Evolutionary conservation across 2,888 invertebrate species (phyloP).

Genomic region (Linyphia triangularis): DNA sequence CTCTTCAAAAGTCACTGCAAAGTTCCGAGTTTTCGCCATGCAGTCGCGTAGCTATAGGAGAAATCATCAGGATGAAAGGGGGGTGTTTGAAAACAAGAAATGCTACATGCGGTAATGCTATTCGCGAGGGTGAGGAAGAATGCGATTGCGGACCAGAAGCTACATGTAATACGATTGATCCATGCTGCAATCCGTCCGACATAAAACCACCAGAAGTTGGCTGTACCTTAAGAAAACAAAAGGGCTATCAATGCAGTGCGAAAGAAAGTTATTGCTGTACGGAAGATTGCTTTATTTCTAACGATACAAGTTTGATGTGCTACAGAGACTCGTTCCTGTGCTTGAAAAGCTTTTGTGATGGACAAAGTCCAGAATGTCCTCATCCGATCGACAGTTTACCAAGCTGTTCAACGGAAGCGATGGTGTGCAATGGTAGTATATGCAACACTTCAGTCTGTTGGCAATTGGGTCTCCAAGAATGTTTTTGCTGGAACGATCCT

Average conservation of each 20-base stretch:
- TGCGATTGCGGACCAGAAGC: constrained; percentile 70
- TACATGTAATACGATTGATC: constrained; percentile 84
- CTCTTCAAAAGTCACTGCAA: constrained; percentile 1
- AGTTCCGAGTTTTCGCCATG: constrained; percentile 70
- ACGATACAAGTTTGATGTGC: neutral
- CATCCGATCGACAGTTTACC: neutral
- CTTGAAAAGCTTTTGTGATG: constrained; percentile 51
- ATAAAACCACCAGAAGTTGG: constrained; percentile 3
- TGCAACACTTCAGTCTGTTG: constrained; percentile 26
- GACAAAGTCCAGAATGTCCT: constrained; percentile 26
- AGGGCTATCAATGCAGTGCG: constrained; percentile 55
- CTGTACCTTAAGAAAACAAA: constrained; percentile 44
- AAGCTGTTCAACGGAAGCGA: neutral
- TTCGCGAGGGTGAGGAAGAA: constrained; percentile 69
- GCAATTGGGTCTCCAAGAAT: neutral
- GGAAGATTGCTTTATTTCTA: constrained; percentile 10
- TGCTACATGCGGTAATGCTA: constrained; percentile 55
- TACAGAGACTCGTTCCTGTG: neutral
- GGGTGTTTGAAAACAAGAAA: constrained; percentile 4
- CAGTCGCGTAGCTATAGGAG: constrained; percentile 46
- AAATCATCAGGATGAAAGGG: constrained; percentile 22
- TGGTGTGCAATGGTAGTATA: neutral
- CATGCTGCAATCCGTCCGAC: constrained; percentile 68
- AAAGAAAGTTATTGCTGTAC: constrained; percentile 63
- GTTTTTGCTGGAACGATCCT: constrained; percentile 1